A percentile compares a stretch with the other conserved stretches of the same genome.
Conservation (phyloP, 1,140 invertebrate species). For the Saccostrea echinata region DNA sequence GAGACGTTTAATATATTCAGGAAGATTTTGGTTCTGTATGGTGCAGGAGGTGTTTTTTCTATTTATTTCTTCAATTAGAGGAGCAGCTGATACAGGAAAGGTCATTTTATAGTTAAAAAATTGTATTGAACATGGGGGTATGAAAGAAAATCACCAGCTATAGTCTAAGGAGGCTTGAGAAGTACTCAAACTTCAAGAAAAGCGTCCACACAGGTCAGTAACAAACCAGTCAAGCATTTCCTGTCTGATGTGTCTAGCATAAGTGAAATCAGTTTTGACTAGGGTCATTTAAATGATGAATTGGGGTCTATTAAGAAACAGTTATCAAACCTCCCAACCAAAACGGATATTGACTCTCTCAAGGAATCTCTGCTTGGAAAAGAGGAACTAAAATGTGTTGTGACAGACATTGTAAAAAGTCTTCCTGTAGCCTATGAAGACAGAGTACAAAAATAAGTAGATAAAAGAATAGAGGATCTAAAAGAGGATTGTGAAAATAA, state of each 20-base stretch:
- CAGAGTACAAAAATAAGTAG: not conserved
- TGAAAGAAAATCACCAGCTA: no score
- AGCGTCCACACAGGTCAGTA: no score
- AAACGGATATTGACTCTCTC: not conserved
- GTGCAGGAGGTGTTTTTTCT: no score
- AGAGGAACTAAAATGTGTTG: constrained; percentile 12
- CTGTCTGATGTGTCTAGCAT: not conserved
- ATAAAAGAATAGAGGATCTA: not conserved
- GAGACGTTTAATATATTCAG: no score
- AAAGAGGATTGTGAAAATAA: not conserved
- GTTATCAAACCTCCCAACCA: not conserved
- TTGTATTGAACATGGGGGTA: no score
- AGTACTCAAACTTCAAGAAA: no score
- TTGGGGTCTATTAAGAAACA: not conserved
- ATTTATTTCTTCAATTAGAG: no score
- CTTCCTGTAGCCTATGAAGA: not conserved
- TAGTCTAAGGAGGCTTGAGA: no score
- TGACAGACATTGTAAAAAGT: constrained; percentile 30
- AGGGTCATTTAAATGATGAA: not conserved
- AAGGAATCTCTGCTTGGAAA: not conserved
- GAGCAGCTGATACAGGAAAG: no score
- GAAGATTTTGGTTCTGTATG: no score
- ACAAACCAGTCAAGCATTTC: no score
- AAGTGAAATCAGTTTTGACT: not conserved
- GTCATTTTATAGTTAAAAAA: no score